Evolutionary conservation across 1,140 invertebrate genomes (phyloP).

Genomic region (Drosophila ficusphila): DNA sequence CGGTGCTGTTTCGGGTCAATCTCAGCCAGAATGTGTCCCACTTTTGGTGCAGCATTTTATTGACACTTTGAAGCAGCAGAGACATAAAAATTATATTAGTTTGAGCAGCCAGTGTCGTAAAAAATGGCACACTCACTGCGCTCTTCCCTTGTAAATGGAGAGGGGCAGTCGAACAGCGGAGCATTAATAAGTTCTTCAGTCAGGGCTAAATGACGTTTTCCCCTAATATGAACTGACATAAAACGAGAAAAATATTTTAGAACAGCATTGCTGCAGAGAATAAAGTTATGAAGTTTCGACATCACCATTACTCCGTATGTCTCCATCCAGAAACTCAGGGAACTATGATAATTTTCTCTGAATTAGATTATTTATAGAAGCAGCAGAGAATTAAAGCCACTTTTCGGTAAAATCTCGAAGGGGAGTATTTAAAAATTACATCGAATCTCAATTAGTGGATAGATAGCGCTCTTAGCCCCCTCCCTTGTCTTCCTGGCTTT

Average conservation of each 20-base stretch:
- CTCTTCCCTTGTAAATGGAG: slow-evolving; percentile 1
- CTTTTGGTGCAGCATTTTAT: slow-evolving; percentile 53
- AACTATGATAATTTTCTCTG: slow-evolving; percentile 16
- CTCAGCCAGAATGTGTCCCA: slow-evolving; percentile 33
- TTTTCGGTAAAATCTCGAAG: slow-evolving; percentile 22
- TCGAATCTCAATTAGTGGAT: slow-evolving; percentile 70
- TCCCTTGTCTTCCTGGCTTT: background rate
- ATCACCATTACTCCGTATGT: background rate
- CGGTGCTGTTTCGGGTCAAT: slow-evolving; percentile 31
- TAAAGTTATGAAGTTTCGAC: background rate
- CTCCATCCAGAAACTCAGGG: background rate
- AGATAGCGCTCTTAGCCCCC: background rate
- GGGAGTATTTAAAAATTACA: slow-evolving; percentile 53
- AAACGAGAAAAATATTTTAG: slow-evolving; percentile 49
- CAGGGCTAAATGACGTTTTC: slow-evolving; percentile 18
- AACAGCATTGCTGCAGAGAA: slow-evolving; percentile 7
- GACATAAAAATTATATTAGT: slow-evolving; percentile 70
- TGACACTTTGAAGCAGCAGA: slow-evolving; percentile 49
- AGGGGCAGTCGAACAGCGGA: background rate
- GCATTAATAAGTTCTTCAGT: slow-evolving; percentile 48
- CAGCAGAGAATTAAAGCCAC: slow-evolving; percentile 31
- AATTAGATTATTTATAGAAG: slow-evolving; percentile 33
- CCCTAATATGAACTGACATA: slow-evolving; percentile 51
- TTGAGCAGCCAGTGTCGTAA: slow-evolving; percentile 30
- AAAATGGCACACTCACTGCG: slow-evolving; percentile 18